Percentiles rank a stretch among this genome's conserved stretches.
Evolutionary conservation across 2,797 vertebrate species (phyloP).

Genomic region (Hozukius guyotensis): DNA sequence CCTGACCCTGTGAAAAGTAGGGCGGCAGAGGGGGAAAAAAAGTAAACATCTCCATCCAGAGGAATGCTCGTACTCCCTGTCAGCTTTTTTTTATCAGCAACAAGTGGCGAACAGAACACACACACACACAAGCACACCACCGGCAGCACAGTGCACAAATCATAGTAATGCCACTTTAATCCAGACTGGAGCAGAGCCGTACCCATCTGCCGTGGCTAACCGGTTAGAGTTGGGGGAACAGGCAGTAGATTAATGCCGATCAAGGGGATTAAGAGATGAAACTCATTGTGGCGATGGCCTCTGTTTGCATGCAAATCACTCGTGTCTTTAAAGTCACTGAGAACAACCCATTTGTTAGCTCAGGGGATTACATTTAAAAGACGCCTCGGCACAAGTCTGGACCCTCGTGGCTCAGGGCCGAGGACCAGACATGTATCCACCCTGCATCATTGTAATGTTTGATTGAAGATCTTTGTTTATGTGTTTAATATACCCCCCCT

Average conservation of each 20-base stretch:
- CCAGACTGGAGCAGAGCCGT: conserved; percentile 34
- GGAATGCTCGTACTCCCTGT: conserved; percentile 33
- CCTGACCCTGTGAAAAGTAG: conserved; percentile 27
- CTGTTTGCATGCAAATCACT: conserved; percentile 58
- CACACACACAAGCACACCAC: not conserved
- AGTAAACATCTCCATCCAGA: conserved; percentile 44
- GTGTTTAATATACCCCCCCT: not conserved
- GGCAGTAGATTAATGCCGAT: conserved; percentile 66
- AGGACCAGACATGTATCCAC: not conserved
- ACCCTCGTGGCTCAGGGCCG: not conserved
- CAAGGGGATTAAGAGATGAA: conserved; percentile 69
- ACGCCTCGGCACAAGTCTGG: conserved; percentile 22
- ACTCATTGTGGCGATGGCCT: conserved; percentile 22
- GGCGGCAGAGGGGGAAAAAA: conserved; percentile 13
- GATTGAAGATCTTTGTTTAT: not conserved
- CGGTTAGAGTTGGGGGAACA: conserved; percentile 33
- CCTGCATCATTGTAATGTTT: not conserved
- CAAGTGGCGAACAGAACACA: conserved; percentile 42
- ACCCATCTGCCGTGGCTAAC: conserved; percentile 71
- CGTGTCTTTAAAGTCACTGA: conserved; percentile 20
- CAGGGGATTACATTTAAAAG: conserved; percentile 50
- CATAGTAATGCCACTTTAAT: conserved; percentile 64
- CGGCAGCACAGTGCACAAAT: conserved; percentile 22
- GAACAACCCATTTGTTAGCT: conserved; percentile 31
- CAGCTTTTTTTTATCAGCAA: conserved; percentile 35